phyloP scores from a whole-genome alignment of 2,113 vertebrate species.

The Mormyrus lacerda region DNA sequence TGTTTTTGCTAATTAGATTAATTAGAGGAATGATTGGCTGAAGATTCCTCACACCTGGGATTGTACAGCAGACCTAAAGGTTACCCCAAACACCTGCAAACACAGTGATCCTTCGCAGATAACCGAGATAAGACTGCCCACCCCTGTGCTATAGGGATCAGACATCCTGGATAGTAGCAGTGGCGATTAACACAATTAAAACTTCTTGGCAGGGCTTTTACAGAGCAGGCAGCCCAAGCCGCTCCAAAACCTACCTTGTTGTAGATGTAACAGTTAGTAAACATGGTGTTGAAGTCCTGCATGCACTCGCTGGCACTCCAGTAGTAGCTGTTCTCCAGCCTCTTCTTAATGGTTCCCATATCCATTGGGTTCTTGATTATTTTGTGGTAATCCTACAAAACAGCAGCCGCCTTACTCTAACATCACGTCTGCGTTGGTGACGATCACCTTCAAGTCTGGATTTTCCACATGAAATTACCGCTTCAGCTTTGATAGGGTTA shows the following conservation, averaged over 20 bases:
- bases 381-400: constrained; percentile 88
- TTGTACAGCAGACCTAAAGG: too few species aligned
- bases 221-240: not conserved
- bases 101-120: too few species aligned
- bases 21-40: too few species aligned
- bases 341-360: constrained; percentile 97
- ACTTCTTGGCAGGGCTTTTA: not conserved
- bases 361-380: constrained; percentile 99
- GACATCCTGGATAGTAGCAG: not conserved
- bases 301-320: constrained; percentile 98
- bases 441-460: not conserved
- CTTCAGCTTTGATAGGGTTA: not conserved
- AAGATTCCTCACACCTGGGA: too few species aligned
- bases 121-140: too few species aligned
- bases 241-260: constrained; percentile 78
- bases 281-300: constrained; percentile 99
- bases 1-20: too few species aligned
- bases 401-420: not conserved
- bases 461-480: not conserved
- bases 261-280: constrained; percentile 98
- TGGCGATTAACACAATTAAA: not conserved
- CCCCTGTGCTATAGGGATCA: not conserved
- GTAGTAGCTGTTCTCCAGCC: constrained; percentile 93
- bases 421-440: not conserved
- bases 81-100: too few species aligned